These are phyloP conservation scores for Oreochromis niloticus DNA, from an alignment of 2,113 vertebrate genomes.

Conservation along the genomic window DNA sequence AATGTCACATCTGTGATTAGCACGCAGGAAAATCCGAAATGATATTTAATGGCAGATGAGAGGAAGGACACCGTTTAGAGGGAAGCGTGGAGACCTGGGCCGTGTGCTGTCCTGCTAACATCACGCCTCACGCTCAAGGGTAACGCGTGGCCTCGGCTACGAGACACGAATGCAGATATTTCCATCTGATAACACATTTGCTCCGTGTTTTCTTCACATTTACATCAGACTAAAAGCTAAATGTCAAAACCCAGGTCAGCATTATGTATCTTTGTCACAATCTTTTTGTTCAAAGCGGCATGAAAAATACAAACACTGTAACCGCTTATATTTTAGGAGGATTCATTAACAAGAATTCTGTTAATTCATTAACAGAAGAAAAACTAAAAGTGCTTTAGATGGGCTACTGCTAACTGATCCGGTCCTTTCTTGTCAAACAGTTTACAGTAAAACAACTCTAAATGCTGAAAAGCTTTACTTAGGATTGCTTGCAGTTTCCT, in stretches of 20 bases:
- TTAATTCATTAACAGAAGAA: not conserved
- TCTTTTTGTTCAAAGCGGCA: not conserved
- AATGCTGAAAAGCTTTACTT: not conserved
- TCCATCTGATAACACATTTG: constrained; percentile 9
- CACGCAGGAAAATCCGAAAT: constrained; percentile 14
- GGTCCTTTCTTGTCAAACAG: not conserved
- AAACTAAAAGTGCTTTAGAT: not conserved
- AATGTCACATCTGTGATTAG: constrained; percentile 57
- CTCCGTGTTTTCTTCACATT: not conserved
- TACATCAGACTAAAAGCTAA: not conserved
- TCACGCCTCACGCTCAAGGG: constrained; percentile 43
- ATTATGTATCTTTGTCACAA: not conserved
- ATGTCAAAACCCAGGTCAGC: not conserved
- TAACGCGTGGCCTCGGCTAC: constrained; percentile 10
- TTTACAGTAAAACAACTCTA: not conserved
- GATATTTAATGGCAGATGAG: constrained; percentile 12
- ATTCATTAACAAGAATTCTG: not conserved
- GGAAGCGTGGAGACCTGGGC: constrained; percentile 11
- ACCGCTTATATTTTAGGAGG: not conserved
- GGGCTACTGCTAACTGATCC: not conserved
- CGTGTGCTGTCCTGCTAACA: constrained; percentile 6
- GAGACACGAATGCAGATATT: not conserved
- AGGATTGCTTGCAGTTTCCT: not conserved
- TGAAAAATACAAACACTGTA: not conserved
- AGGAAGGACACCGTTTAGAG: constrained; percentile 36